Conservation (phyloP, 2,797 vertebrate genomes). For the Lepus oiostolus region DNA sequence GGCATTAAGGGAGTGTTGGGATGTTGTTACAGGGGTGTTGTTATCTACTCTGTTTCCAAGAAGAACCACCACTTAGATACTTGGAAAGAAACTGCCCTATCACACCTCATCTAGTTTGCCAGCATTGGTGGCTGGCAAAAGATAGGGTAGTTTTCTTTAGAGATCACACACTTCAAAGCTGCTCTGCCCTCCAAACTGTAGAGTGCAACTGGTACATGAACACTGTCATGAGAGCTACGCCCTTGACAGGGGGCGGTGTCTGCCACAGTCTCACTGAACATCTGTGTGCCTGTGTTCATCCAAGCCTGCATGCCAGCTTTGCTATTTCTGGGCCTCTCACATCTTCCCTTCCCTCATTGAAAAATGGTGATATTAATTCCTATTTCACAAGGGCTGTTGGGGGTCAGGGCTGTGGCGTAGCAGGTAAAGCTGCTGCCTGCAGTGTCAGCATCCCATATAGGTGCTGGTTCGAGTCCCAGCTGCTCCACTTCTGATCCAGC, state of each 20-base stretch:
- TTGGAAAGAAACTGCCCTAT: background rate
- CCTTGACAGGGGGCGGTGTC: background rate
- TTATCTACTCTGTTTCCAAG: background rate
- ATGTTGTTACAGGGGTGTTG: background rate
- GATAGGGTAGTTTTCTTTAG: background rate
- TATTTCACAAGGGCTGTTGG: background rate
- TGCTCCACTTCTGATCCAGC: too few relatives aligned
- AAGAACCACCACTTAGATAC: background rate
- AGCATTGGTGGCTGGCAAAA: background rate
- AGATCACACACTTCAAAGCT: background rate
- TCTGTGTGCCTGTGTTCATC: fast-evolving
- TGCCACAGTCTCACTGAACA: fast-evolving
- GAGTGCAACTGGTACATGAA: background rate
- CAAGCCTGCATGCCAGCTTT: fast-evolving
- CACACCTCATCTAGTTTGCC: background rate
- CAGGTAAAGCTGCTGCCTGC: too few relatives aligned
- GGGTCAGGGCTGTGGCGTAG: background rate
- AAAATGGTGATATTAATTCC: background rate
- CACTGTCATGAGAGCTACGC: background rate
- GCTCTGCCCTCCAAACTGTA: background rate
- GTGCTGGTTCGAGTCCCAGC: too few relatives aligned
- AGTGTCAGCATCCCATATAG: too few relatives aligned
- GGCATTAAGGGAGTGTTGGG: background rate
- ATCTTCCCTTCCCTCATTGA: background rate
- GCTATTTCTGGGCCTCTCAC: background rate